Conservation (phyloP, 2,797 vertebrate genomes). For the Pangasius djambal region DNA sequence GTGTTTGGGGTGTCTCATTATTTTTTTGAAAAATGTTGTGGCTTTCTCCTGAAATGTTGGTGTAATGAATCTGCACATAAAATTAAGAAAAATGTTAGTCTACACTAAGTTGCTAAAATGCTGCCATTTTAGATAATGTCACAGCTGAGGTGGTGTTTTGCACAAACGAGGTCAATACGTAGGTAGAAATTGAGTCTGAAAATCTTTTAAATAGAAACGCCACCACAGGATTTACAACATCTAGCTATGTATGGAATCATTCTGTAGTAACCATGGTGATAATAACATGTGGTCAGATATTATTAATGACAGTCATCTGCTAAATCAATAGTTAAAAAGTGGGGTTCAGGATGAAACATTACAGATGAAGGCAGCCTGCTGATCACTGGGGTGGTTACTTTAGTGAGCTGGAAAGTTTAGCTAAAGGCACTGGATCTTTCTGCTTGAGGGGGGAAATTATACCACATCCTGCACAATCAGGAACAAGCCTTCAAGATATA, state of each 20-base stretch:
- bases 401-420: conserved; percentile 59
- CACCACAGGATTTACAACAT: conserved; percentile 7
- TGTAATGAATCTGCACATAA: neutral
- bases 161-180: neutral
- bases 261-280: conserved; percentile 51
- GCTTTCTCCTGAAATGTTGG: neutral
- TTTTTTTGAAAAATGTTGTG: neutral
- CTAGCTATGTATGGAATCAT: conserved; percentile 45
- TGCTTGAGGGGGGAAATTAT: conserved; percentile 50
- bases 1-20: neutral
- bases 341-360: conserved; percentile 47
- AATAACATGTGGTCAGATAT: conserved; percentile 52
- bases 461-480: conserved; percentile 61
- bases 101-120: neutral
- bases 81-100: neutral
- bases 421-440: conserved; percentile 41
- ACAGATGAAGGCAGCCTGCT: conserved; percentile 49
- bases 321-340: conserved; percentile 51
- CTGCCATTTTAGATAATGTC: neutral
- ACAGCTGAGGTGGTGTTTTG: neutral
- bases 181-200: neutral
- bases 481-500: conserved; percentile 20
- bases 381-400: conserved; percentile 47
- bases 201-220: neutral
- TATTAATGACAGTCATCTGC: conserved; percentile 54